A percentile compares a stretch with the other conserved stretches of the same genome.
These are phyloP conservation scores for Tetrao urogallus DNA, from an alignment of 2,113 vertebrate species.

Conservation along the genomic window DNA sequence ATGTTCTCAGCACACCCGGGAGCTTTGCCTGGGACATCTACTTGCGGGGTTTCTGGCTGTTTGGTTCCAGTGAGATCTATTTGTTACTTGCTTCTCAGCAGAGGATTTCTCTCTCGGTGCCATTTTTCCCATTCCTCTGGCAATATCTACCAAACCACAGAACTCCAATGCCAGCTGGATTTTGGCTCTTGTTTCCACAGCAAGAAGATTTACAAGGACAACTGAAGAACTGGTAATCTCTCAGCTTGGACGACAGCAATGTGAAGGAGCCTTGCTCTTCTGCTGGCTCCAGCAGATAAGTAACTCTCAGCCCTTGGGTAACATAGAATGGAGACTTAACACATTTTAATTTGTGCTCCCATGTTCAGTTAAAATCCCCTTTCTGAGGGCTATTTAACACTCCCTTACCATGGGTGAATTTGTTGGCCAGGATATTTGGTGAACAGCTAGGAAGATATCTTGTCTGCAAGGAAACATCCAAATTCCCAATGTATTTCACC, in stretches of 20 bases:
- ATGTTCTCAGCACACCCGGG: not conserved
- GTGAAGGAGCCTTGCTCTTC: not conserved
- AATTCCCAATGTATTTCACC: not conserved
- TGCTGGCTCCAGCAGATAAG: not conserved
- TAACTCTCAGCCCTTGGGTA: not conserved
- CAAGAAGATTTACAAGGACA: not conserved
- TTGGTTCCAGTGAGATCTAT: not conserved
- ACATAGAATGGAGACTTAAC: not conserved
- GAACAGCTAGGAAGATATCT: not conserved
- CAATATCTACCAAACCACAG: slow-evolving; percentile 15
- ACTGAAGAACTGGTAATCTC: not conserved
- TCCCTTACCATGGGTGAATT: not conserved
- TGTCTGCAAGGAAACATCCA: not conserved
- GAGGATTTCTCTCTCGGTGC: not conserved
- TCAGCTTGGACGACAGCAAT: not conserved
- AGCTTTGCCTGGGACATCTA: not conserved
- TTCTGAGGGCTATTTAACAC: not conserved
- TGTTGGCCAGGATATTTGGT: not conserved
- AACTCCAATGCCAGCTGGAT: not conserved
- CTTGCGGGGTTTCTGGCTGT: not conserved
- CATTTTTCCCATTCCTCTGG: slow-evolving; percentile 33
- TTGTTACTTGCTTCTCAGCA: not conserved
- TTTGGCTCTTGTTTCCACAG: not conserved
- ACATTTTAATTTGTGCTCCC: not conserved
- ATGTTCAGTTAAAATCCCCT: not conserved